Conservation (phyloP, 2,888 invertebrate species). For the Epinotia ramella region DNA sequence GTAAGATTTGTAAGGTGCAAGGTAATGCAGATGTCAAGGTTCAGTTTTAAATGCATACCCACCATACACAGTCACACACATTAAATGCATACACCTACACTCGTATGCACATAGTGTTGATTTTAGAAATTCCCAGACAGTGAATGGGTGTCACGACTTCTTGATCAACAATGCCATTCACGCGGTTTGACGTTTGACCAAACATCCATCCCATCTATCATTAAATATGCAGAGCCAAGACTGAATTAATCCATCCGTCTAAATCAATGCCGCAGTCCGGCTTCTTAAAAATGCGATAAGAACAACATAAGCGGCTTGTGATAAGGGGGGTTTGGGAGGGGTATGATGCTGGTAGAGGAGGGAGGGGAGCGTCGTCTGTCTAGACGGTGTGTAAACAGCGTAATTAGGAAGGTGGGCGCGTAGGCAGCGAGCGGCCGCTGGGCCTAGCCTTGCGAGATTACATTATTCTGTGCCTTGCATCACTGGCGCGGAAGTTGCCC, state of each 20-base stretch:
- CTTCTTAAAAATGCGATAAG: constrained; percentile 35
- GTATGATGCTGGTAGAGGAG: constrained; percentile 54
- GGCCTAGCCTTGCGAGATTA: constrained; percentile 61
- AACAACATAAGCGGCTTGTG: constrained; percentile 59
- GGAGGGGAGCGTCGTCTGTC: constrained; percentile 73
- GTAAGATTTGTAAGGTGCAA: too few relatives aligned
- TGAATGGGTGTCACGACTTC: constrained; percentile 18
- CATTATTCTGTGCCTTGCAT: too few relatives aligned
- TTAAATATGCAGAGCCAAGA: constrained; percentile 3
- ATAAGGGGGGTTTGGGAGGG: constrained; percentile 57
- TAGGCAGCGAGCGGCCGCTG: constrained; percentile 65
- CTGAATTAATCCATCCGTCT: not conserved
- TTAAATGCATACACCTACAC: too few relatives aligned
- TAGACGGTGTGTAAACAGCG: constrained; percentile 73
- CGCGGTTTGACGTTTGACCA: not conserved
- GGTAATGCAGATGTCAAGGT: not conserved
- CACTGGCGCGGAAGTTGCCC: constrained; percentile 28
- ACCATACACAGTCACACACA: too few relatives aligned
- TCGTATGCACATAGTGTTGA: constrained; percentile 8
- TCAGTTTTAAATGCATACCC: not conserved
- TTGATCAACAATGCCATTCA: constrained; percentile 15
- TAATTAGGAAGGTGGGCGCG: constrained; percentile 81
- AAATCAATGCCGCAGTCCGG: constrained; percentile 15
- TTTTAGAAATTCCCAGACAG: constrained; percentile 32
- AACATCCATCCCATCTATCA: constrained; percentile 7